phyloP scores from a whole-genome alignment of 2,113 vertebrate species.

The Microtus oregoni region DNA sequence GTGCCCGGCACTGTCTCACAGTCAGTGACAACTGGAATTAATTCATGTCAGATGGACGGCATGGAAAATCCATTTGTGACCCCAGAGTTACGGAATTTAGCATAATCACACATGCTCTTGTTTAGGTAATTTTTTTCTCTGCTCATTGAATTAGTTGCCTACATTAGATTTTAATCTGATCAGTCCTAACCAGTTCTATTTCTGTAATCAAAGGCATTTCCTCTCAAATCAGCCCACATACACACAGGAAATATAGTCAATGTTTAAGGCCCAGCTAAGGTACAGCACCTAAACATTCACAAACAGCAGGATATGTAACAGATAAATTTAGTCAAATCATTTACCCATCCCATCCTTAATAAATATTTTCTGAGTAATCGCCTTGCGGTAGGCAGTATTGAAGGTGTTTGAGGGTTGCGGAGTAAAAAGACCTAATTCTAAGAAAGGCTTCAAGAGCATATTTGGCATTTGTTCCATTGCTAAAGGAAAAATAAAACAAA shows the following conservation, averaged over 20 bases:
- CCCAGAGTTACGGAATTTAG: slow-evolving; percentile 86
- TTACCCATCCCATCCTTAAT: not conserved
- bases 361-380: slow-evolving; percentile 1
- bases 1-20: slow-evolving; percentile 76
- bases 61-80: slow-evolving; percentile 88
- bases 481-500: not conserved
- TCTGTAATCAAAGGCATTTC: slow-evolving; percentile 73
- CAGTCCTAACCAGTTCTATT: slow-evolving; percentile 76
- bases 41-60: slow-evolving; percentile 85
- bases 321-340: not conserved
- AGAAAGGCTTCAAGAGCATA: not conserved
- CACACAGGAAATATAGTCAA: slow-evolving; percentile 45
- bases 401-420: not conserved
- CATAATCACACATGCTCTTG: slow-evolving; percentile 84
- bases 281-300: not conserved
- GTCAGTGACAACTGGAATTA: slow-evolving; percentile 82
- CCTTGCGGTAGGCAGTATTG: not conserved
- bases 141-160: slow-evolving; percentile 84
- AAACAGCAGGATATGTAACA: not conserved
- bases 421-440: not conserved
- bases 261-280: not conserved
- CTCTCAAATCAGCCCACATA: slow-evolving; percentile 66
- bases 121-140: slow-evolving; percentile 83
- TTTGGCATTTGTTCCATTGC: not conserved
- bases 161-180: slow-evolving; percentile 74